Conservation (phyloP, 2,113 vertebrate genomes). For the Podarcis raffonei region DNA sequence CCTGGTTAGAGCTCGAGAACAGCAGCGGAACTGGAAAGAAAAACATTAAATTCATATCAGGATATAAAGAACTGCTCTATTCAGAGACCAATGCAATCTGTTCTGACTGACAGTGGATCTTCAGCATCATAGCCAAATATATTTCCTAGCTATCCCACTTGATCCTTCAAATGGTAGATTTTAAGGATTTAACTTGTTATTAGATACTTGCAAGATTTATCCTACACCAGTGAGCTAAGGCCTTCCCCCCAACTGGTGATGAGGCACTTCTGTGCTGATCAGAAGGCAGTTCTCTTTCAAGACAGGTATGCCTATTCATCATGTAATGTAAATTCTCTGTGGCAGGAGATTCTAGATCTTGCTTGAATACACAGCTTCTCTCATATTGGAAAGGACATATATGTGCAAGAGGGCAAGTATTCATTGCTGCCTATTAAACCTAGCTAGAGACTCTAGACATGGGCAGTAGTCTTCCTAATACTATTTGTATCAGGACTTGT, state of each 20-base stretch:
- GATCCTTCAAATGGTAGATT: neutral
- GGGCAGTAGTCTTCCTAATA: neutral
- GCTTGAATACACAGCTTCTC: neutral
- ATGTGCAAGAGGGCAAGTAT: neutral
- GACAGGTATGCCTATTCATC: neutral
- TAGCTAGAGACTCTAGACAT: neutral
- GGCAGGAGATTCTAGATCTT: neutral
- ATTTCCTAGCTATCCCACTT: neutral
- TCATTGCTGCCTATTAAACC: neutral
- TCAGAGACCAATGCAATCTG: neutral
- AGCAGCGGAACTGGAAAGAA: constrained; percentile 71
- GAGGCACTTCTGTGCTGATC: neutral
- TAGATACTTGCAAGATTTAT: neutral
- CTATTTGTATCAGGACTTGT: neutral
- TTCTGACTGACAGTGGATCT: neutral
- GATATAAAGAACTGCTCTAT: neutral
- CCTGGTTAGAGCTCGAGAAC: constrained; percentile 74
- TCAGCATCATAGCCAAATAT: neutral
- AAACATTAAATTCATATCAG: constrained; percentile 21
- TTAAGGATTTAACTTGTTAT: neutral
- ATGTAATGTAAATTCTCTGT: neutral
- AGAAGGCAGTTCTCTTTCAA: neutral
- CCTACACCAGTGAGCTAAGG: neutral
- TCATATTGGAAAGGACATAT: neutral
- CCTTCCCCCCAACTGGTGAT: neutral